Percentiles rank a stretch among this genome's conserved stretches.
phyloP scores from a whole-genome alignment of 2,888 invertebrate genomes.

The Melikaiella ostensackeni region DNA sequence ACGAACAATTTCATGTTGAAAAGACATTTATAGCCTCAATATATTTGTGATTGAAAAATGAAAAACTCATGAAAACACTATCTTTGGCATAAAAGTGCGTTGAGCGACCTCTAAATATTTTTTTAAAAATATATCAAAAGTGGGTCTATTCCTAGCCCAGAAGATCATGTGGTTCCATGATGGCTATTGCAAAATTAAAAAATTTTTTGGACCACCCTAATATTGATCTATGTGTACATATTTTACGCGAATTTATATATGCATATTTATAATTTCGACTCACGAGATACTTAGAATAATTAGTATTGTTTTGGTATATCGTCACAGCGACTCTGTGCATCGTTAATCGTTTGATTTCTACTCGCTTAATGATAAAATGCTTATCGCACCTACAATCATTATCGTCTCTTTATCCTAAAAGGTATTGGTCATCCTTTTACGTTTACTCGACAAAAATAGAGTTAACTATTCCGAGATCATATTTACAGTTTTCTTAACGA shows the following conservation, averaged over 20 bases:
- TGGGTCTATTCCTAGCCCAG: no score
- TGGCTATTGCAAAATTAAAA: no score
- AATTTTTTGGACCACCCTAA: no score
- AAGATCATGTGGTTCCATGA: no score
- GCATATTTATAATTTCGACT: conserved; percentile 50
- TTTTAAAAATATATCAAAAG: no score
- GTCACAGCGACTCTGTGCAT: conserved; percentile 75
- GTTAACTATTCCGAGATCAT: conserved; percentile 52
- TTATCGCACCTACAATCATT: background rate
- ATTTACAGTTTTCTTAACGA: conserved; percentile 37
- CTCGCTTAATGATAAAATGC: conserved; percentile 52
- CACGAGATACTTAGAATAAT: conserved; percentile 59
- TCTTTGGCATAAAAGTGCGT: no score
- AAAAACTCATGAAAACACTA: no score
- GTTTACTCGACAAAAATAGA: conserved; percentile 68
- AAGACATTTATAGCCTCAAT: no score
- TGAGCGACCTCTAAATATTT: no score
- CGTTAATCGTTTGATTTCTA: conserved; percentile 70
- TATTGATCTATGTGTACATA: conserved; percentile 45
- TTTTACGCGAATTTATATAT: conserved; percentile 44
- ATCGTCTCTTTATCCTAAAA: conserved; percentile 7
- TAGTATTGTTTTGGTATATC: conserved; percentile 76
- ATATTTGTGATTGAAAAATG: no score
- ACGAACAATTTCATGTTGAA: no score
- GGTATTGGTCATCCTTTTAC: conserved; percentile 49